Percentiles rank a stretch among this genome's conserved stretches.
These are phyloP conservation scores for Hydractinia symbiolongicarpus DNA, from an alignment of 30 jellyfish, hydroid and myxozoan species.

Conservation along the genomic window DNA sequence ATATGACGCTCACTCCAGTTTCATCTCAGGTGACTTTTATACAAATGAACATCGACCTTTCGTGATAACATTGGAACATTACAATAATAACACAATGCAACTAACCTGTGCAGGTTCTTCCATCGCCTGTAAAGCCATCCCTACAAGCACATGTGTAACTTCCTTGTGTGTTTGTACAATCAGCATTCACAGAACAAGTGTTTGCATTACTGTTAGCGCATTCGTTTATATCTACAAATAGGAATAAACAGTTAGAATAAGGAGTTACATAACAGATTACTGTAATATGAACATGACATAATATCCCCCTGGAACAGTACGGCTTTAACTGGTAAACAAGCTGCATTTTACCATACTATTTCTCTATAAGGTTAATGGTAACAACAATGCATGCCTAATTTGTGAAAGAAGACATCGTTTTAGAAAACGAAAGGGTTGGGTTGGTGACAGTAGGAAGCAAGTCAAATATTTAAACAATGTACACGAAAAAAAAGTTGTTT, in stretches of 20 bases:
- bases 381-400: too few species aligned
- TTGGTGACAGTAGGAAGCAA: too few species aligned
- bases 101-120: conserved; percentile 8
- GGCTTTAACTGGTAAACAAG: neutral
- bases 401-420: too few species aligned
- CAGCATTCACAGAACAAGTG: neutral
- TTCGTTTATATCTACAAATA: neutral
- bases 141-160: conserved; percentile 20
- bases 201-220: neutral
- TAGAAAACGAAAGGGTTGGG: too few species aligned
- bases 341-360: too few species aligned
- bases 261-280: neutral
- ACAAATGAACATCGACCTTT: too few species aligned
- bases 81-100: neutral
- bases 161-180: conserved; percentile 1
- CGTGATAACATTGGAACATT: neutral
- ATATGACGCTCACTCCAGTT: too few species aligned
- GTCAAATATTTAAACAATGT: too few species aligned
- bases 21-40: too few species aligned
- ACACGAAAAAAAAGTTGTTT: too few species aligned
- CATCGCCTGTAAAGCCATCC: conserved; percentile 4
- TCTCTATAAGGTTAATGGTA: too few species aligned
- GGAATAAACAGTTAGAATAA: neutral
- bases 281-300: neutral
- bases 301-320: neutral